phyloP scores from a whole-genome alignment of 2,797 vertebrate species.

The Morus bassanus region DNA sequence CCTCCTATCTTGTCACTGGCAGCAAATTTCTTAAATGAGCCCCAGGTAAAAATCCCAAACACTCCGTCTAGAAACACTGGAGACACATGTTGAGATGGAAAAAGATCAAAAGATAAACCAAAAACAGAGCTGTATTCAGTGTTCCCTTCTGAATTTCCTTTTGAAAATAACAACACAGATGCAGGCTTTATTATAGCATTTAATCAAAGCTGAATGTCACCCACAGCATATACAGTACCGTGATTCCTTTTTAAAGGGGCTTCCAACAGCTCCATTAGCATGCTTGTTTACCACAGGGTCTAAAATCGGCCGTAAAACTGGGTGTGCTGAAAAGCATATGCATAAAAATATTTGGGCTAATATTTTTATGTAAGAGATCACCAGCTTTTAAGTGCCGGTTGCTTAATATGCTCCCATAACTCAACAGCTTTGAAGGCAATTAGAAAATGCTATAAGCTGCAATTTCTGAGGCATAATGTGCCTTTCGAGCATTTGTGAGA shows the following conservation, averaged over 20 bases:
- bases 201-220: constrained; percentile 13
- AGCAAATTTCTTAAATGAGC: background rate
- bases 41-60: background rate
- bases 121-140: background rate
- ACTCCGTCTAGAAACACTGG: background rate
- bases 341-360: constrained; percentile 5
- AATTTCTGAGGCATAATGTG: background rate
- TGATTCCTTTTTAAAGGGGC: background rate
- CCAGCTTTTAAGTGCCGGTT: constrained; percentile 29
- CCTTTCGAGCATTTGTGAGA: constrained; percentile 21
- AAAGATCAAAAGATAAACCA: background rate
- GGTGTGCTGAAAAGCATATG: background rate
- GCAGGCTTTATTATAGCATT: constrained; percentile 7
- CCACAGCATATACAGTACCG: background rate
- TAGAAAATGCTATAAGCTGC: constrained; percentile 57
- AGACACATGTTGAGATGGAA: background rate
- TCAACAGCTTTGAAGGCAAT: constrained; percentile 54
- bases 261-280: background rate
- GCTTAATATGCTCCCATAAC: constrained; percentile 46
- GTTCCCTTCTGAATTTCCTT: background rate
- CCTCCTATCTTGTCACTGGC: background rate
- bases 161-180: background rate
- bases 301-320: background rate
- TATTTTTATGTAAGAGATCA: constrained; percentile 55
- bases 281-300: background rate